Evolutionary conservation across 2,113 vertebrate genomes (phyloP).

Genomic region (Pimephales promelas): DNA sequence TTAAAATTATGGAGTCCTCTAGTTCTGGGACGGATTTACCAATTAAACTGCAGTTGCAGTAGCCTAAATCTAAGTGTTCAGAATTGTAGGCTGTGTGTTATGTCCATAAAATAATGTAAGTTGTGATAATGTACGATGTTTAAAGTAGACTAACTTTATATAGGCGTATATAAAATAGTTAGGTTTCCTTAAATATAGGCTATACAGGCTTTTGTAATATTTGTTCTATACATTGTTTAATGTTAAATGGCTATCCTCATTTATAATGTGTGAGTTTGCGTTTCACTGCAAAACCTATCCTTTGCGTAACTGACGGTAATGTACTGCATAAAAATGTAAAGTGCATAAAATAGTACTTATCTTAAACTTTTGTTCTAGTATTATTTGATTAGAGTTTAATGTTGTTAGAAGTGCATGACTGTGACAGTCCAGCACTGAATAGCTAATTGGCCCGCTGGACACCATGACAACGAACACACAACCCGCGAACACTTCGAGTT

Average conservation of each 20-base stretch:
- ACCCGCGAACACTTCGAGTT: background rate
- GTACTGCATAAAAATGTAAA: background rate
- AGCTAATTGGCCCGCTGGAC: background rate
- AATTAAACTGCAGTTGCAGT: background rate
- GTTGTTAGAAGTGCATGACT: background rate
- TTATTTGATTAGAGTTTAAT: background rate
- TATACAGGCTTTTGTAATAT: background rate
- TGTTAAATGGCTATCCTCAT: background rate
- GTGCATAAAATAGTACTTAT: background rate
- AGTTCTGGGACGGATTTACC: background rate
- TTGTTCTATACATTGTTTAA: background rate
- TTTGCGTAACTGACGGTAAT: background rate
- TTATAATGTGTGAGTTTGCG: background rate
- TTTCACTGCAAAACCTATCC: constrained; percentile 6
- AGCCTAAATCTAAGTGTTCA: background rate
- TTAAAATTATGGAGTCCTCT: background rate
- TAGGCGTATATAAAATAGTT: background rate
- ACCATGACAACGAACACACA: constrained; percentile 37
- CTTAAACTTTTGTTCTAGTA: background rate
- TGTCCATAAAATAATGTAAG: background rate
- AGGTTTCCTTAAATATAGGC: background rate
- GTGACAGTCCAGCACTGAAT: background rate
- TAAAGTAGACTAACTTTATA: background rate
- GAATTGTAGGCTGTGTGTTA: background rate
- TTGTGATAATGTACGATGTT: background rate